A percentile compares a stretch with the other conserved stretches of the same genome.
Conservation (phyloP, 2,888 invertebrate species). For the Pheosia tremula region DNA sequence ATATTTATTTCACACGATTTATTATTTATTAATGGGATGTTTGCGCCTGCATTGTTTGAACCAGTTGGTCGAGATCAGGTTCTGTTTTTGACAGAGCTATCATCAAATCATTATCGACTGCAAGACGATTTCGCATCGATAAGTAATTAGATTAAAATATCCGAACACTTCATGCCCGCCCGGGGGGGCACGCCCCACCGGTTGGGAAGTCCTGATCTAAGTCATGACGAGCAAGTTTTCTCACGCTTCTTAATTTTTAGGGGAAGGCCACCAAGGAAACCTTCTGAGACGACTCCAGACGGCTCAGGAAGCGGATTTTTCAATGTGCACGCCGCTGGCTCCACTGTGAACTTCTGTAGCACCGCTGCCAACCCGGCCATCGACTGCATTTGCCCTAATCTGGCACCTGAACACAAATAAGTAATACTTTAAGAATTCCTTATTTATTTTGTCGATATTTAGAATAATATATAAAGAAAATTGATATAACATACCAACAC, state of each 20-base stretch:
- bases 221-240: slow-evolving; percentile 12
- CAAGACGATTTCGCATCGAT: no score
- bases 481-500: slow-evolving; percentile 30
- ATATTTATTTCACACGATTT: no score
- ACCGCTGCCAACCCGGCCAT: slow-evolving; percentile 43
- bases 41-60: no score
- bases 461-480: no score
- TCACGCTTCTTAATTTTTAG: slow-evolving; percentile 54
- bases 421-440: not conserved
- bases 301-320: slow-evolving; percentile 60
- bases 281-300: slow-evolving; percentile 60
- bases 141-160: no score
- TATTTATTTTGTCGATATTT: not conserved
- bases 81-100: no score
- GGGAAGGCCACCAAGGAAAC: slow-evolving; percentile 63
- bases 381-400: slow-evolving; percentile 44
- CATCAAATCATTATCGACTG: no score
- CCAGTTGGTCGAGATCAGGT: no score
- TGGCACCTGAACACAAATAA: slow-evolving; percentile 32
- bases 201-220: no score
- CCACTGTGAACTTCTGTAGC: slow-evolving; percentile 36
- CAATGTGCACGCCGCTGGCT: slow-evolving; percentile 51
- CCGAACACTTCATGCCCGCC: no score
- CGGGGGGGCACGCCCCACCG: no score
- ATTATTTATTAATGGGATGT: no score